A percentile compares a stretch with the other conserved stretches of the same genome.
Conservation (phyloP, 2,888 invertebrate species). For the Pedicia rivosa region DNA sequence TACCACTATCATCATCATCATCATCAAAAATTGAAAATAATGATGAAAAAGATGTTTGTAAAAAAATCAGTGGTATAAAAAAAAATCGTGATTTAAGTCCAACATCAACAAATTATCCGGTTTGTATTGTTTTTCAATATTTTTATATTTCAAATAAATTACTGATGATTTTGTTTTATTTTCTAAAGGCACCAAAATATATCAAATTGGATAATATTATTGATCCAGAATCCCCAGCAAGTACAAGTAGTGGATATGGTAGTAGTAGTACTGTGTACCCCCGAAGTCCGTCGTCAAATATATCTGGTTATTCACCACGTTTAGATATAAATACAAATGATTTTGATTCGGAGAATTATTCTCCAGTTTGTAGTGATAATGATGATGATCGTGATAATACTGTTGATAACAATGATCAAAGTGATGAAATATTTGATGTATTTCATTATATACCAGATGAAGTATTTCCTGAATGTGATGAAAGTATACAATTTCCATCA, state of each 20-base stretch:
- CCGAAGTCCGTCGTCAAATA: conserved; percentile 3
- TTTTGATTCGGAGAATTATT: conserved; percentile 23
- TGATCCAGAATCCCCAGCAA: conserved; percentile 26
- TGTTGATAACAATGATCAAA: conserved; percentile 12
- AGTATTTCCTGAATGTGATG: no score
- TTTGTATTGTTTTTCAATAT: no score
- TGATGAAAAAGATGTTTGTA: background rate
- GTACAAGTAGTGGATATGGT: conserved; percentile 12
- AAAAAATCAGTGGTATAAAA: background rate
- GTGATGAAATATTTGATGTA: conserved; percentile 23
- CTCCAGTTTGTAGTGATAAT: conserved; percentile 30
- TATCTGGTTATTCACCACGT: conserved; percentile 6
- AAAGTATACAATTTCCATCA: conserved; percentile 15
- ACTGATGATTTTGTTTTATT: background rate
- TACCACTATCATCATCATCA: background rate
- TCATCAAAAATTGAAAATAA: background rate
- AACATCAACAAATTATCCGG: no score
- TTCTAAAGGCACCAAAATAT: conserved; percentile 15
- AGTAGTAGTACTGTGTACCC: conserved; percentile 4
- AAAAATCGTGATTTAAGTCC: conserved; percentile 1
- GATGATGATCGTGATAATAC: conserved; percentile 14
- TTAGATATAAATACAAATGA: conserved; percentile 10
- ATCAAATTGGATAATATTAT: conserved; percentile 15
- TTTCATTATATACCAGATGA: conserved; percentile 18
- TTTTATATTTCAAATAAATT: no score